Percentiles rank a stretch among this genome's conserved stretches.
These are phyloP conservation scores for Protomyctophum bolini DNA, from an alignment of 2,113 vertebrate genomes.

Conservation along the genomic window DNA sequence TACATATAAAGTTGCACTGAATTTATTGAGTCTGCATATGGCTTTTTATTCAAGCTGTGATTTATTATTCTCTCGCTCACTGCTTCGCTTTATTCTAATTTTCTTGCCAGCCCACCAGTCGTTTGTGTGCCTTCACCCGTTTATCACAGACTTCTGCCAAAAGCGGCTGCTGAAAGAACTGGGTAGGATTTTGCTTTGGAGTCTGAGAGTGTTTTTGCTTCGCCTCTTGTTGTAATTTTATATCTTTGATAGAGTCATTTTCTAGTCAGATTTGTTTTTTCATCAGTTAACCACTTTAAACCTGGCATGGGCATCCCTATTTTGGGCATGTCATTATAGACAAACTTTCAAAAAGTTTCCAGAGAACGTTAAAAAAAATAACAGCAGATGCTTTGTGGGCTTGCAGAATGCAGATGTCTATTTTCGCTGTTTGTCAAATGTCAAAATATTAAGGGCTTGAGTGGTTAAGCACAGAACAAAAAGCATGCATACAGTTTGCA, in stretches of 20 bases:
- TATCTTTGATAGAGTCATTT: neutral
- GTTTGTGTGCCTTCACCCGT: conserved; percentile 25
- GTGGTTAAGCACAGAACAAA: neutral
- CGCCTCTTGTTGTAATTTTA: neutral
- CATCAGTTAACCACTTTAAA: too few relatives aligned
- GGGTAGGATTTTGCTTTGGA: neutral
- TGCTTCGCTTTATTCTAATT: conserved; percentile 61
- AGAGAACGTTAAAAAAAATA: too few relatives aligned
- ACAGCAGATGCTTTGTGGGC: too few relatives aligned
- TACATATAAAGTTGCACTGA: conserved; percentile 57
- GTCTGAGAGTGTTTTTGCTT: neutral
- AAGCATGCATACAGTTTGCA: neutral
- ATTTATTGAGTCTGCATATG: conserved; percentile 57
- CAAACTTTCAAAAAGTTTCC: too few relatives aligned
- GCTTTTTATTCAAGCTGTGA: conserved; percentile 60
- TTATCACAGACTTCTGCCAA: conserved; percentile 35
- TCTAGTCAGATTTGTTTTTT: neutral
- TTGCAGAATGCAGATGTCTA: too few relatives aligned
- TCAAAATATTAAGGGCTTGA: too few relatives aligned
- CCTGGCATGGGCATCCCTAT: too few relatives aligned
- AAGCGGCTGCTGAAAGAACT: conserved; percentile 16
- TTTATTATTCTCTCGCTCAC: conserved; percentile 53
- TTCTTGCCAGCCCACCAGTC: conserved; percentile 35
- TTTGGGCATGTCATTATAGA: too few relatives aligned
- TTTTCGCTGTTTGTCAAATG: too few relatives aligned